A percentile compares a stretch with the other conserved stretches of the same genome.
phyloP scores from a whole-genome alignment of 2,888 invertebrate genomes.

The Peribatodes rhomboidaria region DNA sequence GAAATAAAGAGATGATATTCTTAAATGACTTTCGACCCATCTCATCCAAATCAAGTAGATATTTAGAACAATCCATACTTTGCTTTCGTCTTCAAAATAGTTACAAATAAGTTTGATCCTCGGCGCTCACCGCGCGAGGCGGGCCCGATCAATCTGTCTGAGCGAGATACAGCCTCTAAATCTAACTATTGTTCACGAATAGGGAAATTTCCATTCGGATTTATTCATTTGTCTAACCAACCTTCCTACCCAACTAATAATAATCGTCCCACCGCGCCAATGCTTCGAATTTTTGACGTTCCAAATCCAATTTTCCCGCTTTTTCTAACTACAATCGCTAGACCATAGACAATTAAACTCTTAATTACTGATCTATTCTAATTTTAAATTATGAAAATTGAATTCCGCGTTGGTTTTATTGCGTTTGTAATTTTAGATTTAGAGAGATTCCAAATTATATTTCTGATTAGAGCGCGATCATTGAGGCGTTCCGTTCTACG shows the following conservation, averaged over 20 bases:
- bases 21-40: no score
- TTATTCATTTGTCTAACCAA: conserved; percentile 86
- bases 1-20: no score
- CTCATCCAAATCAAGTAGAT: neutral
- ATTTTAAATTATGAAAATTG: conserved; percentile 48
- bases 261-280: conserved; percentile 62
- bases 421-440: conserved; percentile 36
- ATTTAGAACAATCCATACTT: conserved; percentile 24
- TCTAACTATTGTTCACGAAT: conserved; percentile 86
- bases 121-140: conserved; percentile 68
- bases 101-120: conserved; percentile 59
- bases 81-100: conserved; percentile 38
- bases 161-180: conserved; percentile 84
- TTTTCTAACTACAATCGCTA: conserved; percentile 32
- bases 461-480: conserved; percentile 61
- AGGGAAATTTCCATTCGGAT: conserved; percentile 86
- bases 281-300: conserved; percentile 48
- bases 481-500: conserved; percentile 67
- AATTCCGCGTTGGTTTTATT: conserved; percentile 34
- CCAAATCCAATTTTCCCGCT: conserved; percentile 40
- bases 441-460: conserved; percentile 55
- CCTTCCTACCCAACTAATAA: conserved; percentile 67
- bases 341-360: conserved; percentile 39
- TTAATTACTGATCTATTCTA: conserved; percentile 44
- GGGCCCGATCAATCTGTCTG: conserved; percentile 86